phyloP scores from a whole-genome alignment of 2,113 vertebrate species.

The Prietella phreatophila region DNA sequence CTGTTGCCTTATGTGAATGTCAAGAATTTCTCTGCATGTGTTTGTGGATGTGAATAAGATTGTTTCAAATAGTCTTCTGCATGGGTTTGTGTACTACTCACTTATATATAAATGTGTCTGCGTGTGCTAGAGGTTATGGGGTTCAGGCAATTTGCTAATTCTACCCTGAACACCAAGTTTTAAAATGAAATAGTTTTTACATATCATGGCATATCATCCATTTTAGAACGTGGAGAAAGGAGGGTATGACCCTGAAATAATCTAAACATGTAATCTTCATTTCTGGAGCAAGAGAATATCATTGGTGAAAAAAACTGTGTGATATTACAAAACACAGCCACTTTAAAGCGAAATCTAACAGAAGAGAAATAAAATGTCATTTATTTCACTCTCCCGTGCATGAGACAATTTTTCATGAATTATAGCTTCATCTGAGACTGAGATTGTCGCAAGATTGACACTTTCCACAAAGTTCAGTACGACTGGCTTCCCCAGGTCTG shows the following conservation, averaged over 20 bases:
- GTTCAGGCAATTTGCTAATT: conserved; percentile 51
- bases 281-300: background rate
- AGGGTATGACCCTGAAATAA: background rate
- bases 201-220: background rate
- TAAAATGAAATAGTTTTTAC: background rate
- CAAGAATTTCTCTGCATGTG: background rate
- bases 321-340: background rate
- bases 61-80: conserved; percentile 11
- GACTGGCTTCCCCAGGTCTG: conserved; percentile 37
- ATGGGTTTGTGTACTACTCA: background rate
- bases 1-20: background rate
- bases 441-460: conserved; percentile 41
- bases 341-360: conserved; percentile 6
- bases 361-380: conserved; percentile 33
- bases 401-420: conserved; percentile 46
- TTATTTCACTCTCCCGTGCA: conserved; percentile 39
- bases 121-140: background rate
- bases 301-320: background rate
- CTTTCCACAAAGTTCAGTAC: conserved; percentile 52
- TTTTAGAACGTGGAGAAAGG: background rate
- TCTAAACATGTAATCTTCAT: background rate
- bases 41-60: background rate
- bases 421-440: conserved; percentile 44
- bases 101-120: conserved; percentile 17
- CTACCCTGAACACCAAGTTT: background rate